Evolutionary conservation across 2,113 vertebrate genomes (phyloP).

Genomic region (Sander lucioperca): DNA sequence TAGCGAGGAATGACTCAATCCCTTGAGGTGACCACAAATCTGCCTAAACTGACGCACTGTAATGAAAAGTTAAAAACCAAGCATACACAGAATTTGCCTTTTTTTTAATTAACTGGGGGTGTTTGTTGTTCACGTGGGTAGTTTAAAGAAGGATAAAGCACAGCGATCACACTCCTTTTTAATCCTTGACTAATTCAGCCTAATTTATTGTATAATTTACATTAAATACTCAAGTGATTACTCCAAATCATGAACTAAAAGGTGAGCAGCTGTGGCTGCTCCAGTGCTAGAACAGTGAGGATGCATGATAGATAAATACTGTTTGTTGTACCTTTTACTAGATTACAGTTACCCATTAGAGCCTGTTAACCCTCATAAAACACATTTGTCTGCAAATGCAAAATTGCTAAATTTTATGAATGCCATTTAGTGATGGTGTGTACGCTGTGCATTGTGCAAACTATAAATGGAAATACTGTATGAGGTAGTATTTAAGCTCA

Average conservation of each 20-base stretch:
- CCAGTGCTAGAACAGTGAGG: neutral
- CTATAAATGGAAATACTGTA: neutral
- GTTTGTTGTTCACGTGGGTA: neutral
- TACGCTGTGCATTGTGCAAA: neutral
- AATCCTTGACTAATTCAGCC: constrained; percentile 40
- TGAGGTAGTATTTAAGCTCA: constrained; percentile 7
- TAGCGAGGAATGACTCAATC: constrained; percentile 10
- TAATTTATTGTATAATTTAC: constrained; percentile 29
- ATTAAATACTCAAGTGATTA: constrained; percentile 29
- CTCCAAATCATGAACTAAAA: constrained; percentile 1
- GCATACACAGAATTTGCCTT: constrained; percentile 2
- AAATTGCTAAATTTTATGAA: constrained; percentile 1
- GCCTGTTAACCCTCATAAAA: constrained; percentile 33
- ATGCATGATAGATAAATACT: constrained; percentile 29
- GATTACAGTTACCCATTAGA: constrained; percentile 45
- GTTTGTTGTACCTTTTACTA: constrained; percentile 37
- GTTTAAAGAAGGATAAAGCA: neutral
- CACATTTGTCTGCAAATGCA: constrained; percentile 2
- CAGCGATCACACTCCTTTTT: constrained; percentile 16
- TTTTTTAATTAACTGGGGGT: neutral
- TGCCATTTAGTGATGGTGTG: neutral
- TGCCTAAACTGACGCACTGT: neutral
- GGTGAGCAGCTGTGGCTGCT: constrained; percentile 11
- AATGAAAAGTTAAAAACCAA: neutral
- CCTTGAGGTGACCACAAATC: constrained; percentile 7